Conservation (phyloP, 2,113 vertebrate species). For the Corythaeola cristata region DNA sequence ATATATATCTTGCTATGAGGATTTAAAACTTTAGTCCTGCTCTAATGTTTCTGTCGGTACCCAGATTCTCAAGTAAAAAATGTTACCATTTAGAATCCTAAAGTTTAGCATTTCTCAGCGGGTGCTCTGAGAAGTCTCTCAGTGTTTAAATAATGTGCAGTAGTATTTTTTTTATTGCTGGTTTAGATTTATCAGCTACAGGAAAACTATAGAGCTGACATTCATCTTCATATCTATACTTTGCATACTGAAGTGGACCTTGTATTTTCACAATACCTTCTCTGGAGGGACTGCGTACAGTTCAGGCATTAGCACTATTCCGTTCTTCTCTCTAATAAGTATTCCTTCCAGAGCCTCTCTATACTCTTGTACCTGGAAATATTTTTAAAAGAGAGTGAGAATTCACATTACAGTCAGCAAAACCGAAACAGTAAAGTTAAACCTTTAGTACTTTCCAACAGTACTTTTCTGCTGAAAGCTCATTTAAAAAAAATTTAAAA, state of each 20-base stretch:
- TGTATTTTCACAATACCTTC: constrained; percentile 79
- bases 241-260: not conserved
- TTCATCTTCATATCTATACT: not conserved
- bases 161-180: not conserved
- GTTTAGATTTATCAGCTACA: not conserved
- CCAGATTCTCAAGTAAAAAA: not conserved
- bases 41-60: not conserved
- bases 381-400: not conserved
- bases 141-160: not conserved
- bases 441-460: not conserved
- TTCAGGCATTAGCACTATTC: constrained; percentile 92
- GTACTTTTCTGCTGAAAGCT: not conserved
- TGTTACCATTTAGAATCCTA: not conserved
- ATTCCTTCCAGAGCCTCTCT: constrained; percentile 91
- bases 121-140: not conserved
- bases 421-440: not conserved
- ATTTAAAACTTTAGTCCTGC: not conserved
- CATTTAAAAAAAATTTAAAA: not conserved
- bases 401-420: not conserved
- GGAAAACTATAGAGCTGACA: not conserved
- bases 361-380: constrained; percentile 91
- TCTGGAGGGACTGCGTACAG: constrained; percentile 89
- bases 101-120: not conserved
- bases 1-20: not conserved
- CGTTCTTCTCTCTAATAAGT: constrained; percentile 90